phyloP scores from a whole-genome alignment of 2,888 invertebrate genomes.

The Conomelus anceps region DNA sequence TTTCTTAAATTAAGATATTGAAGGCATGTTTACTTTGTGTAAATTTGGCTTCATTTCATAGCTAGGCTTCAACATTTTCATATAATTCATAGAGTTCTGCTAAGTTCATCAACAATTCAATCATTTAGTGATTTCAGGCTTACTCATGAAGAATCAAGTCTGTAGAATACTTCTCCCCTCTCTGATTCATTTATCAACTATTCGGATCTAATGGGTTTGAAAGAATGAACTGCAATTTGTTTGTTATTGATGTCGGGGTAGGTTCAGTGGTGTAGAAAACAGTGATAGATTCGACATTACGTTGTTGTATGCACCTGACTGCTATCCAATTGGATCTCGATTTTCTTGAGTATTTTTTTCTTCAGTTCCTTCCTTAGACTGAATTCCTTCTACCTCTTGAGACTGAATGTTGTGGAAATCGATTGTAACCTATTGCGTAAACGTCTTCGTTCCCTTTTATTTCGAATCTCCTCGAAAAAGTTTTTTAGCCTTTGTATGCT shows the following conservation, averaged over 20 bases:
- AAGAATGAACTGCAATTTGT: not conserved
- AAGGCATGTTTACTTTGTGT: too few species aligned
- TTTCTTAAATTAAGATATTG: not conserved
- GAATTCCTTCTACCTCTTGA: not conserved
- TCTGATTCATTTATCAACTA: not conserved
- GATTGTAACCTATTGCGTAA: not conserved
- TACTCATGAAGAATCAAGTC: too few species aligned
- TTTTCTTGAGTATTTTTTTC: not conserved
- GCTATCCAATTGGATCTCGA: not conserved
- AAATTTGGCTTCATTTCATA: too few species aligned
- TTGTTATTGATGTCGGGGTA: not conserved
- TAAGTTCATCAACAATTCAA: too few species aligned
- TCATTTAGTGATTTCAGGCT: too few species aligned
- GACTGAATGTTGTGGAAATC: not conserved
- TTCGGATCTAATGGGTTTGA: not conserved
- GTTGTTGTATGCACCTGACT: not conserved
- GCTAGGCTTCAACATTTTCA: too few species aligned
- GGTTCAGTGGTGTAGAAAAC: not conserved
- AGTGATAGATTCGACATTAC: not conserved
- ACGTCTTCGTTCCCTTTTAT: too few species aligned
- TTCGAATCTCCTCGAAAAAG: not conserved
- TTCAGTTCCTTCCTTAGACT: too few species aligned
- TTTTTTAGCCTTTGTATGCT: not conserved
- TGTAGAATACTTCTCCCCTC: not conserved
- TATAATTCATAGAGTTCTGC: too few species aligned